Evolutionary conservation across 2,113 vertebrate genomes (phyloP).

Genomic region (Nesogale talazaci): DNA sequence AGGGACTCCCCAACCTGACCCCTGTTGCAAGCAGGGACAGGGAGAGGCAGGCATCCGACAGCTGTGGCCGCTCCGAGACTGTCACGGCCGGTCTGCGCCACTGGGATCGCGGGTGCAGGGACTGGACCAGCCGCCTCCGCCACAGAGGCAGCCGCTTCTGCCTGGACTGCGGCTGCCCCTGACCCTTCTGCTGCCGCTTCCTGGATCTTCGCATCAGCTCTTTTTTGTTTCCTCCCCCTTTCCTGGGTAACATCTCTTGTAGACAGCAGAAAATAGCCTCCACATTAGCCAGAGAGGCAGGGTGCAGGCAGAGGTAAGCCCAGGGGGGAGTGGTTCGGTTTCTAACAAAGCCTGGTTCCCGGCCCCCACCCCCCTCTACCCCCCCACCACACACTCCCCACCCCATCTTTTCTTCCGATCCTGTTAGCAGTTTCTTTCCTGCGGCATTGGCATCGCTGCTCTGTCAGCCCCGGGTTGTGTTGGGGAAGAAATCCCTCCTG

Average conservation of each 20-base stretch:
- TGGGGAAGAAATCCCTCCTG: slow-evolving; percentile 48
- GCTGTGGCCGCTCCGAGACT: slow-evolving; percentile 48
- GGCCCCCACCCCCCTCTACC: too few species aligned
- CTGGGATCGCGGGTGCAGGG: neutral
- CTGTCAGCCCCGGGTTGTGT: slow-evolving; percentile 69
- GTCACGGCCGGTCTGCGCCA: neutral
- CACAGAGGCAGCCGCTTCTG: slow-evolving; percentile 35
- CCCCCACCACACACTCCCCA: too few species aligned
- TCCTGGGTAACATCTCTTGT: neutral
- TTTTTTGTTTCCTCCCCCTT: rapidly evolving
- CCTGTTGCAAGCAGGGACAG: neutral
- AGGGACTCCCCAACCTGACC: slow-evolving; percentile 45
- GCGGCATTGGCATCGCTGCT: slow-evolving; percentile 39
- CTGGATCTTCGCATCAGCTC: slow-evolving; percentile 51
- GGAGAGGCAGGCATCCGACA: slow-evolving; percentile 58
- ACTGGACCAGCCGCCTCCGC: neutral
- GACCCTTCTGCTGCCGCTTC: slow-evolving; percentile 51
- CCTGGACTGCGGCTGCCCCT: neutral
- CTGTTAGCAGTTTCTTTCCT: slow-evolving; percentile 24
- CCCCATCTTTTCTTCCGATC: slow-evolving; percentile 31
- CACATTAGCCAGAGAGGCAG: neutral
- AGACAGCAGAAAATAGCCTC: slow-evolving; percentile 59
- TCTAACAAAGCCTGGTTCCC: slow-evolving; percentile 53
- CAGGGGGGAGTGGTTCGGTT: neutral
- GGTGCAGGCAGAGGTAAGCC: neutral